Evolutionary conservation across 2,113 vertebrate species (phyloP).

Genomic region (Mesembrinibis cayennensis): DNA sequence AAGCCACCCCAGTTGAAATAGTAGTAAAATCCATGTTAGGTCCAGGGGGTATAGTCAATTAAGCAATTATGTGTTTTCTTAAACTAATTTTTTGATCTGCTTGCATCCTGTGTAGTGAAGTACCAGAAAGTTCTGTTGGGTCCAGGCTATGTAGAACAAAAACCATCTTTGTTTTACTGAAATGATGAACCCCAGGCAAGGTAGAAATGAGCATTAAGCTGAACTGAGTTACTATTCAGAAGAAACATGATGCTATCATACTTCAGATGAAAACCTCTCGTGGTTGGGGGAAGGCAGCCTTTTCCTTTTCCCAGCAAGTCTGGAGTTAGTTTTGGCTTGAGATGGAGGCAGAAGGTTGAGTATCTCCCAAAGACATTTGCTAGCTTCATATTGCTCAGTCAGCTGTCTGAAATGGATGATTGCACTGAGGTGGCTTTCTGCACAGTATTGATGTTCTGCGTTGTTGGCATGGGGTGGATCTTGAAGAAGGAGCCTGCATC

Average conservation of each 20-base stretch:
- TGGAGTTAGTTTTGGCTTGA: constrained; percentile 63
- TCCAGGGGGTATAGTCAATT: neutral
- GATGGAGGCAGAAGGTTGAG: constrained; percentile 9
- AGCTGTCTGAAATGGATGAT: constrained; percentile 35
- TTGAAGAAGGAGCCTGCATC: constrained; percentile 33
- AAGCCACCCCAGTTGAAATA: neutral
- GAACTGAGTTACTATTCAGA: neutral
- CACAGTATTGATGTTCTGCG: neutral
- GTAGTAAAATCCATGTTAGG: neutral
- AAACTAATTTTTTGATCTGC: neutral
- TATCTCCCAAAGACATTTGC: constrained; percentile 43
- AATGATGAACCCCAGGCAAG: neutral
- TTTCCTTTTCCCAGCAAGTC: constrained; percentile 27
- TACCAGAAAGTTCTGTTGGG: neutral
- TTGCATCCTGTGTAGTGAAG: neutral
- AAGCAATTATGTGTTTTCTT: neutral
- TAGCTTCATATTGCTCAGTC: neutral
- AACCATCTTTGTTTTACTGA: neutral
- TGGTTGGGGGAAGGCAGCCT: neutral
- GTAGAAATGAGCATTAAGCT: neutral
- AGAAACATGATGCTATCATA: constrained; percentile 34
- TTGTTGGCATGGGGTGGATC: constrained; percentile 25
- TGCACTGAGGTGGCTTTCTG: constrained; percentile 14
- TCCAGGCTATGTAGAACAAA: neutral
- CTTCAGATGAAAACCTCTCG: neutral